These are phyloP conservation scores for Cryptoblepharus egeriae DNA, from an alignment of 2,797 vertebrate species.

Conservation along the genomic window DNA sequence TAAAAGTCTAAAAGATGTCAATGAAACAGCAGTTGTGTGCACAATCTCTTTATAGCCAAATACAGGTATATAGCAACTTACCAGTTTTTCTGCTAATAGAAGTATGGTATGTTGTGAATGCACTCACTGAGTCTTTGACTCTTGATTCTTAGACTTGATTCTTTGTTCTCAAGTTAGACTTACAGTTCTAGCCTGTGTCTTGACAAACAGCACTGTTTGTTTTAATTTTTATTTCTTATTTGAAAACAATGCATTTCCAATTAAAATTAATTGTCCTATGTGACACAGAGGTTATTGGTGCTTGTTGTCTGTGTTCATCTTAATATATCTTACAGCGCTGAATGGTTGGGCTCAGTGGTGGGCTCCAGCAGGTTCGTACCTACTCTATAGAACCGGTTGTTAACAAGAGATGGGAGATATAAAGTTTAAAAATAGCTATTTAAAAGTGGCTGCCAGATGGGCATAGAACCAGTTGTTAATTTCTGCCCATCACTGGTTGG, in stretches of 20 bases:
- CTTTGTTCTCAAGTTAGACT: no score
- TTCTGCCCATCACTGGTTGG: no score
- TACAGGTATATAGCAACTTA: neutral
- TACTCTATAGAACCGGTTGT: no score
- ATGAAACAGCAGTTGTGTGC: neutral
- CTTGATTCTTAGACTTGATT: no score
- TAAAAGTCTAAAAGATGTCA: no score
- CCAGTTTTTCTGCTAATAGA: neutral
- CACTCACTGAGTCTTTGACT: neutral
- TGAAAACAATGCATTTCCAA: neutral
- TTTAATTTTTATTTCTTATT: neutral
- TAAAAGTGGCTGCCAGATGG: no score
- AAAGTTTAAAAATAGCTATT: no score
- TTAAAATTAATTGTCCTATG: neutral
- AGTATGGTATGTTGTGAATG: neutral
- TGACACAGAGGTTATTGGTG: neutral
- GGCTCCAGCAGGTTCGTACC: no score
- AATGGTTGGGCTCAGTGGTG: neutral
- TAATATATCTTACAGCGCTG: neutral
- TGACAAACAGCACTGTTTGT: neutral
- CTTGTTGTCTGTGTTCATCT: neutral
- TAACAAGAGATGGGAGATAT: no score
- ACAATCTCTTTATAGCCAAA: neutral
- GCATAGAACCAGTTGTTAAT: no score
- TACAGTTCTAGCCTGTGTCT: neutral